Base-by-base conservation (phyloP, 2,797 vertebrate genomes). In the Rhinogobio ventralis region DNA sequence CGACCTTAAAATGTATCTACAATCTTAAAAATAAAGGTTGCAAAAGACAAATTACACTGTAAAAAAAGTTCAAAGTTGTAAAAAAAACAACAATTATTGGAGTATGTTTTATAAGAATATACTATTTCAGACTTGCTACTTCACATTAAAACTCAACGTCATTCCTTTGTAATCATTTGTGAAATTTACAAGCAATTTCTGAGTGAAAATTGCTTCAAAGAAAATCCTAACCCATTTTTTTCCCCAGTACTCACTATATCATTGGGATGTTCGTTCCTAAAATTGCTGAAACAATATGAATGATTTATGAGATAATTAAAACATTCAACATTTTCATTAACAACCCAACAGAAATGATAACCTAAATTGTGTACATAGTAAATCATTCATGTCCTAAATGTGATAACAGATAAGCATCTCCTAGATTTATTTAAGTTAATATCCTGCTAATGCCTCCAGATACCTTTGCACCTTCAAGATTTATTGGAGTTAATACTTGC, bases 381-480 rank as follows among this genome's bases (percentile, higher is more conserved):
- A 66, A 79, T 79, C 62, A 67, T 73, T 72, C 19, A 64, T 6
- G 17, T 66, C 28, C 55, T 23, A 33, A 46, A 64, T 17, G 45
- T 83, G 71, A 75, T 71, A 39, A 71, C 33, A 72, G 49, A 81
- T 67, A 66, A 53, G 72, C 30, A 51, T 33, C 28, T 51, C 19
- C 15, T n/a, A 66, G 45, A 74, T 74, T 45, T 82, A 73, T 60
- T 62, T n/a, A 33, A 71, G 15, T n/a, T 66, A 75, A 66, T 66
- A 23, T 33, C 71, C 72, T 28, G 42, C 57, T 76, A 51, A 45
- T 69, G 25, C 42, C 19, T 68, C 15, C 28, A 74, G 57, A 66
- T 51, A 28, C 33, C 33, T 36, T 36, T 42, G 15, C 45, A 68
- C 46, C 7, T 66, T 83, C 13, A 0, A 36, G 20, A 82, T 64